Conservation (phyloP, 2,797 vertebrate species). For the Nannoperca australis region DNA sequence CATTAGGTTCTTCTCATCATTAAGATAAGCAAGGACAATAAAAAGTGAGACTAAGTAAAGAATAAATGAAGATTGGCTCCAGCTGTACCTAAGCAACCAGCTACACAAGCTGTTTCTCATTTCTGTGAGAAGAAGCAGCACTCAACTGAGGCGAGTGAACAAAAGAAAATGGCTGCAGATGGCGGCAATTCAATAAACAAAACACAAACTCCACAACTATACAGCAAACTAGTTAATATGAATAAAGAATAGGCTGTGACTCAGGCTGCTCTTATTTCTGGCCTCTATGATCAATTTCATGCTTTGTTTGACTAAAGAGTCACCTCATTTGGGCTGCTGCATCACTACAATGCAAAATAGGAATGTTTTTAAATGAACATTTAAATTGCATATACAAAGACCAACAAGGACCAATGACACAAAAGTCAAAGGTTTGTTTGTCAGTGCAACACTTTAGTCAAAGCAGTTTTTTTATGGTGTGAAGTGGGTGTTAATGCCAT, state of each 20-base stretch:
- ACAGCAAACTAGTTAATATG: no score
- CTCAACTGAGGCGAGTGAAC: background rate
- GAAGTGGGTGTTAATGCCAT: no score
- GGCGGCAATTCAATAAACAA: background rate
- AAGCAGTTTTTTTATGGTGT: background rate
- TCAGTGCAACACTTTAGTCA: background rate
- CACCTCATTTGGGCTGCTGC: constrained; percentile 21
- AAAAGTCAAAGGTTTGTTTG: no score
- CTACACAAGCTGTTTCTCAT: constrained; percentile 1
- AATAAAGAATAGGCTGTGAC: no score
- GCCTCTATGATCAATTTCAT: constrained; percentile 47
- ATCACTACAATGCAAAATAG: constrained; percentile 12
- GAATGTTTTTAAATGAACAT: background rate
- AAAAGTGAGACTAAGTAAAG: background rate
- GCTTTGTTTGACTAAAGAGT: constrained; percentile 44
- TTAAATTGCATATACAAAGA: background rate
- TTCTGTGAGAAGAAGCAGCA: background rate
- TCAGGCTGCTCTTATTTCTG: constrained; percentile 14
- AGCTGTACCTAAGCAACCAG: constrained; percentile 16
- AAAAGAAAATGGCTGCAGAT: background rate
- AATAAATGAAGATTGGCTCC: background rate
- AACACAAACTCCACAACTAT: background rate
- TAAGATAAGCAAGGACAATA: background rate
- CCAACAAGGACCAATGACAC: background rate
- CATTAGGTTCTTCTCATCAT: background rate